Conservation (phyloP, 2,888 invertebrate species). For the Calliphora vomitoria region DNA sequence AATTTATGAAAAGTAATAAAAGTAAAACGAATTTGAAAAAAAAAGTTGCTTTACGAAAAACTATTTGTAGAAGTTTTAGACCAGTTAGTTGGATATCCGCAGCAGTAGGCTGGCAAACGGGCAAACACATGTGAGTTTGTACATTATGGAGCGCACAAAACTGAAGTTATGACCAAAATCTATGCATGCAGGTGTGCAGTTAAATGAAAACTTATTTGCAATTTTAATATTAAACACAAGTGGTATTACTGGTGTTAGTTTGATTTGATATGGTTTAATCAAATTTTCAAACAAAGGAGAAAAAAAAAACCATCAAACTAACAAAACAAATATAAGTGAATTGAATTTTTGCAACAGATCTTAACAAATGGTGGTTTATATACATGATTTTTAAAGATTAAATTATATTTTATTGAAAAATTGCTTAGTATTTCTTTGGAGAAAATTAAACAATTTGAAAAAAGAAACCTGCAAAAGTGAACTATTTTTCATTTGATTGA, state of each 20-base stretch:
- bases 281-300: constrained; percentile 23
- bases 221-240: constrained; percentile 71
- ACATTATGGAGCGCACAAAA: constrained; percentile 16
- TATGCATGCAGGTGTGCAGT: constrained; percentile 27
- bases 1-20: constrained; percentile 69
- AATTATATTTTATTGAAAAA: no score
- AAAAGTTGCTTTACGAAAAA: constrained; percentile 22
- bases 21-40: constrained; percentile 6
- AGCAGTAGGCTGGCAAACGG: constrained; percentile 28
- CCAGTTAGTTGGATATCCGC: constrained; percentile 9
- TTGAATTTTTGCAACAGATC: not conserved
- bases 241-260: constrained; percentile 66
- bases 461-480: no score
- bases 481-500: no score
- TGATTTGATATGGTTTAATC: constrained; percentile 63
- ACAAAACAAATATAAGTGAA: not conserved
- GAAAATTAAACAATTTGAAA: no score
- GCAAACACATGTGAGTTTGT: constrained; percentile 22
- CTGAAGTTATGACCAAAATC: not conserved
- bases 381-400: no score
- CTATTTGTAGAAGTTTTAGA: constrained; percentile 25
- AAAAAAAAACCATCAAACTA: not conserved
- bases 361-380: not conserved
- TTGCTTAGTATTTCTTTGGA: no score
- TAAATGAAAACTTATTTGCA: constrained; percentile 73